These are phyloP conservation scores for Dromococcyx pavoninus DNA, from an alignment of 2,797 vertebrate species.

Conservation along the genomic window DNA sequence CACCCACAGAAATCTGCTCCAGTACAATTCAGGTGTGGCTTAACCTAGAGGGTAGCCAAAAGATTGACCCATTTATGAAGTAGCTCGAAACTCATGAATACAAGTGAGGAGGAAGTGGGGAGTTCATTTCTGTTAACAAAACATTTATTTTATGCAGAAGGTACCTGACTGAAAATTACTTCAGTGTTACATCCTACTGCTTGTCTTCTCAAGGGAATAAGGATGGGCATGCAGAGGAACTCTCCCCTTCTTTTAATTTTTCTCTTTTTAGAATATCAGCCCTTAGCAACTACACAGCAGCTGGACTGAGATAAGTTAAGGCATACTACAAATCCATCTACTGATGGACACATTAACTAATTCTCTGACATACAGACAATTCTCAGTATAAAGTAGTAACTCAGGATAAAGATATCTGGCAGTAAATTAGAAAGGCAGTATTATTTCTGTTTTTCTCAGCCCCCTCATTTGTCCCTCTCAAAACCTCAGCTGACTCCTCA, in stretches of 20 bases:
- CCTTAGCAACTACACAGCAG: neutral
- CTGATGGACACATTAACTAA: neutral
- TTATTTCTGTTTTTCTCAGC: neutral
- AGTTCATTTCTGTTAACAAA: neutral
- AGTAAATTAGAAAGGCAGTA: neutral
- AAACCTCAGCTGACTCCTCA: neutral
- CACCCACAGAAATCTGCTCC: neutral
- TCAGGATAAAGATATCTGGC: neutral
- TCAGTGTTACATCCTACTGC: neutral
- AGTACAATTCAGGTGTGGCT: neutral
- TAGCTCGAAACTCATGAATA: neutral
- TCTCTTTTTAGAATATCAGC: neutral
- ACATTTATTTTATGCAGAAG: neutral
- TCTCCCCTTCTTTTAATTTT: neutral
- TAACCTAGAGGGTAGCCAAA: neutral
- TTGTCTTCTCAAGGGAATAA: neutral
- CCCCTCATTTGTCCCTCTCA: neutral
- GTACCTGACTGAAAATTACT: neutral
- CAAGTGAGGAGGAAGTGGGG: neutral
- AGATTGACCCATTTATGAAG: neutral
- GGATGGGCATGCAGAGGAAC: neutral
- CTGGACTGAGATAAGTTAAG: neutral
- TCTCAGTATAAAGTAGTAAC: neutral
- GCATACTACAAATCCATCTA: neutral
- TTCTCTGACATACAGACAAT: neutral